Evolutionary conservation across 2,113 vertebrate species (phyloP).

Genomic region (Lipotes vexillifer): DNA sequence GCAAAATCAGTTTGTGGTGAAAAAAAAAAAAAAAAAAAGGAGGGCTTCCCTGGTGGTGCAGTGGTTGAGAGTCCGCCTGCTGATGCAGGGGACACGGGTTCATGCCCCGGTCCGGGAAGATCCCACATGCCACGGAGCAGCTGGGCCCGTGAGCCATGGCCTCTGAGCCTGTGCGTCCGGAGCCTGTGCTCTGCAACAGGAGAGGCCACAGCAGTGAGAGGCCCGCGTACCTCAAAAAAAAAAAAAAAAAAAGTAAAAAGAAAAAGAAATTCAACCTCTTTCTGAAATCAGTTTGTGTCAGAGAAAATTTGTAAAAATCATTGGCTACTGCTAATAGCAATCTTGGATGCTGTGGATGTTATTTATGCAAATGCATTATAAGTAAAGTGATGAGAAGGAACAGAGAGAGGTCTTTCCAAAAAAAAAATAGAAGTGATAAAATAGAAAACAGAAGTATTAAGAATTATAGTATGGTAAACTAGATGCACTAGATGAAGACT

Average conservation of each 20-base stretch:
- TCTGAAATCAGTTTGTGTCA: constrained; percentile 31
- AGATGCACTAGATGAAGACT: background rate
- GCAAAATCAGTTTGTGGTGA: background rate
- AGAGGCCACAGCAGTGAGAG: too few species aligned
- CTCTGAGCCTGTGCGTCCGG: too few species aligned
- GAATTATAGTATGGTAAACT: background rate
- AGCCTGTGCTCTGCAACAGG: too few species aligned
- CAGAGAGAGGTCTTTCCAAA: background rate
- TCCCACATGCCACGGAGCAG: too few species aligned
- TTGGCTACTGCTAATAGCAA: background rate
- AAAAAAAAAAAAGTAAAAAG: background rate
- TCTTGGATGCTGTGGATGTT: background rate
- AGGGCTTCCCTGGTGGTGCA: too few species aligned
- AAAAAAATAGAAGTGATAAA: background rate
- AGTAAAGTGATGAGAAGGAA: background rate
- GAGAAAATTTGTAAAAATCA: background rate
- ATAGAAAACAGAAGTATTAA: background rate
- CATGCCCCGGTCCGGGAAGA: too few species aligned
- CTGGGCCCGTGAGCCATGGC: too few species aligned
- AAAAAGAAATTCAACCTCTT: background rate
- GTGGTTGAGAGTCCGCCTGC: too few species aligned
- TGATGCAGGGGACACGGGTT: too few species aligned
- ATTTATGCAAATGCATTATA: background rate
- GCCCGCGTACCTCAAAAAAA: too few species aligned
- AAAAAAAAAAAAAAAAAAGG: background rate